Base-by-base conservation (phyloP, 2,888 invertebrate genomes). In the Hirtodrosophila confusa region DNA sequence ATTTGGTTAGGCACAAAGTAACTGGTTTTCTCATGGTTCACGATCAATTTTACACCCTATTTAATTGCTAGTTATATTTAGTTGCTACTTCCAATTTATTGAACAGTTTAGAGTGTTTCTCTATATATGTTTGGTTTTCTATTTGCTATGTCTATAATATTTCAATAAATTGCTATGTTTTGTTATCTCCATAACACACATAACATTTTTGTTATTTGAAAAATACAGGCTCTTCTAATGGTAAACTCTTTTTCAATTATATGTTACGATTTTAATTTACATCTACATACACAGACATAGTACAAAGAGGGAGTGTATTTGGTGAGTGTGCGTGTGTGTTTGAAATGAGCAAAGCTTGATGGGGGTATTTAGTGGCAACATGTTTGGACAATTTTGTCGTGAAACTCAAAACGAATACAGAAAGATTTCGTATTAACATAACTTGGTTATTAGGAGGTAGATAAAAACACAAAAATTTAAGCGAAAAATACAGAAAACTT, bases 1-100 rank as follows among this genome's bases (percentile, higher is more conserved):
- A 80, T 80, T 89, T 85, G 85, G 90, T 90, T 90, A 90, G 90
- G 90, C 91, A 90, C 91, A 89, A 90, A 88, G 90, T 75, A 76
- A 86, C 86, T 86, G 80, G 64, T 67, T 70, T 76, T 74, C 62
- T 70, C 58, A 63, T 69, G 49, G 61, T 63, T 77, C 68, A 47
- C 50, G 31, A 44, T 67, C 45, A 36, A 41, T 61, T 67, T 71
- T 80, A 82, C 60, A 82, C 43, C 9, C 69, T 83, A 80, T 73
- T 83, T 80, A 86, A 73, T 73, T 64, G n/a, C 86, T 80, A 80
- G 58, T 73, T 84, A 60, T 82, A 67, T 77, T 80, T 69, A 77
- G 77, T 77, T 65, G 65, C 73, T 79, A 69, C 49, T 70, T 60
- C 60, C 64, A 73, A 69, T 65, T 68, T 73, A 65, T 78, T 80